Conservation (phyloP, 2,888 invertebrate species). For the Eilema griseolum region DNA sequence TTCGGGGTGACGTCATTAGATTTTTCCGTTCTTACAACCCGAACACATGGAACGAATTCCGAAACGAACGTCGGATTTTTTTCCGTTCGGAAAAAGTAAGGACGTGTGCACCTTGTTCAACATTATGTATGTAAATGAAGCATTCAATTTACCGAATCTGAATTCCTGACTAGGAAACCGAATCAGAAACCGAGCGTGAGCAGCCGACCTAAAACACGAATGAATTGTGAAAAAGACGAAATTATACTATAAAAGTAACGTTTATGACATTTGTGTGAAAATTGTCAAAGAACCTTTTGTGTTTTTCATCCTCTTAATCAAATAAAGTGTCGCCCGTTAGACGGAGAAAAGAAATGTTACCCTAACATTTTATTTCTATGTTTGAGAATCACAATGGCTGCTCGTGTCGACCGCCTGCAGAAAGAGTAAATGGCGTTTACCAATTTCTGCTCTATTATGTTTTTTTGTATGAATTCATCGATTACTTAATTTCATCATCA, state of each 20-base stretch:
- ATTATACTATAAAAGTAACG: slow-evolving; percentile 2
- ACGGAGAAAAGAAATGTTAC: slow-evolving; percentile 11
- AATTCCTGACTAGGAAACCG: too few species aligned
- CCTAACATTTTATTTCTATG: slow-evolving; percentile 15
- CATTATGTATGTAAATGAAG: too few species aligned
- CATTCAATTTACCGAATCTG: too few species aligned
- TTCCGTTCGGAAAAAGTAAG: too few species aligned
- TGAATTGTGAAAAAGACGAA: neutral
- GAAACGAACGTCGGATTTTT: too few species aligned
- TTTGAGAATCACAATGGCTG: neutral
- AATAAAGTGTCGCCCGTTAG: slow-evolving; percentile 11
- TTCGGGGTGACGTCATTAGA: too few species aligned
- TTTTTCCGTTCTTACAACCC: too few species aligned
- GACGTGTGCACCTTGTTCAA: too few species aligned
- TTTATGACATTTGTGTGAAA: slow-evolving; percentile 6
- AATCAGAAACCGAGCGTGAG: too few species aligned
- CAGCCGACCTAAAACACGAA: neutral
- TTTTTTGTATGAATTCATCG: neutral
- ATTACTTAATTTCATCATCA: neutral
- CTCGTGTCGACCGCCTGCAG: neutral
- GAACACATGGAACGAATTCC: too few species aligned
- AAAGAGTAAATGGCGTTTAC: neutral
- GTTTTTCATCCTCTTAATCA: slow-evolving; percentile 13
- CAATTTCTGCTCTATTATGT: neutral
- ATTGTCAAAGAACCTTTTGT: slow-evolving; percentile 9